Evolutionary conservation across 1,140 invertebrate species (phyloP).

Genomic region (Drosophila tristis): DNA sequence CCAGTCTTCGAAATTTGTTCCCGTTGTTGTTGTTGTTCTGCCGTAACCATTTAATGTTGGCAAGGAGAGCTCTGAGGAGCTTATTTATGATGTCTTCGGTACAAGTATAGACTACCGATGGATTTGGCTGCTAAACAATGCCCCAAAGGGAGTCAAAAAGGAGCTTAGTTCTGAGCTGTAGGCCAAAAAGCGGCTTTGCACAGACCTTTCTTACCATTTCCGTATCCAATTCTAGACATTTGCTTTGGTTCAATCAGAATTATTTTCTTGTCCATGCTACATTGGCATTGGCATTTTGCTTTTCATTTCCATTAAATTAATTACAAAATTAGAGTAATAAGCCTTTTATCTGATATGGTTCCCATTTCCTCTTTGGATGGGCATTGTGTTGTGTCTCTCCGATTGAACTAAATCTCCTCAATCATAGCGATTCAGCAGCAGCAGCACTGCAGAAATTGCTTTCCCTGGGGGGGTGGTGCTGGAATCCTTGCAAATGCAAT

Average conservation of each 20-base stretch:
- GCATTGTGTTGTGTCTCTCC: conserved; percentile 1
- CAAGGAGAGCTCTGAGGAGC: conserved; percentile 19
- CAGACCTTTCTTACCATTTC: neutral
- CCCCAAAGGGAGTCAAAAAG: neutral
- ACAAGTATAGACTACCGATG: conserved; percentile 12
- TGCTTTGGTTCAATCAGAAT: neutral
- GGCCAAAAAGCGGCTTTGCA: neutral
- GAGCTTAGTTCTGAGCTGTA: neutral
- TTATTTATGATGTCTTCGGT: conserved; percentile 14
- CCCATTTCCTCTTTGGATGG: neutral
- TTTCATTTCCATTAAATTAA: conserved; percentile 47
- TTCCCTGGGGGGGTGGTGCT: conserved; percentile 12
- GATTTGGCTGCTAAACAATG: conserved; percentile 31
- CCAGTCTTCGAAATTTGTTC: no score
- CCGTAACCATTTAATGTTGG: conserved; percentile 33
- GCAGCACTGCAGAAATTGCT: conserved; percentile 19
- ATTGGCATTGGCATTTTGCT: conserved; percentile 37
- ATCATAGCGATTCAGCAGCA: conserved; percentile 31
- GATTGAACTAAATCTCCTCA: conserved; percentile 17
- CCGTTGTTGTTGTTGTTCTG: conserved; percentile 1
- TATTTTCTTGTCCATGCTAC: conserved; percentile 32
- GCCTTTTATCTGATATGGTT: neutral
- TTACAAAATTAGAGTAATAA: conserved; percentile 35
- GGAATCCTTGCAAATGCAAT: conserved; percentile 55
- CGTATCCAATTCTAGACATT: neutral